A percentile compares a stretch with the other conserved stretches of the same genome.
Conservation (phyloP, 2,888 invertebrate genomes). For the Choreutis nemorana region DNA sequence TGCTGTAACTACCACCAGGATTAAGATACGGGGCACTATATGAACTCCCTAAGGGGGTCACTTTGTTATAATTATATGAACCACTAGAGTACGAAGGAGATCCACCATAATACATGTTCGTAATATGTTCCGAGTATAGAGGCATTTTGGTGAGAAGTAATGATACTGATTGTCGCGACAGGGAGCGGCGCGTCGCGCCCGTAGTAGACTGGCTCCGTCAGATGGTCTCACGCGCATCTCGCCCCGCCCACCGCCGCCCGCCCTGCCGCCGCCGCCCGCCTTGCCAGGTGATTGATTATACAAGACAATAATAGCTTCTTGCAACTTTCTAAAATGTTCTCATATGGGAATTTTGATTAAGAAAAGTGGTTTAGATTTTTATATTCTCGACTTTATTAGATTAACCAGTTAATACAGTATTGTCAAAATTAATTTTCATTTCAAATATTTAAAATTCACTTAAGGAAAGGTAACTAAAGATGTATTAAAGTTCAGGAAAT, state of each 20-base stretch:
- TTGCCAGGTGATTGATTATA: constrained; percentile 50
- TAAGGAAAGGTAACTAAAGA: no score
- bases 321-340: background rate
- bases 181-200: constrained; percentile 4
- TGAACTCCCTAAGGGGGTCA: constrained; percentile 37
- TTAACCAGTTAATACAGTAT: no score
- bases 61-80: constrained; percentile 49
- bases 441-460: no score
- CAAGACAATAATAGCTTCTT: constrained; percentile 39
- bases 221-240: constrained; percentile 22
- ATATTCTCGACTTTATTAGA: no score
- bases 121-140: constrained; percentile 72
- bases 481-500: no score
- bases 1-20: constrained; percentile 52
- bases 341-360: background rate
- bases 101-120: constrained; percentile 65
- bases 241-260: constrained; percentile 22
- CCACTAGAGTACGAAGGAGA: constrained; percentile 55
- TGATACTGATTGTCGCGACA: background rate
- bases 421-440: no score
- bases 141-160: constrained; percentile 64
- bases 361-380: no score
- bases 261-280: constrained; percentile 17
- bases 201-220: constrained; percentile 26
- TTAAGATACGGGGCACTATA: constrained; percentile 61